phyloP scores from a whole-genome alignment of 2,113 vertebrate genomes.

The Colaptes auratus region DNA sequence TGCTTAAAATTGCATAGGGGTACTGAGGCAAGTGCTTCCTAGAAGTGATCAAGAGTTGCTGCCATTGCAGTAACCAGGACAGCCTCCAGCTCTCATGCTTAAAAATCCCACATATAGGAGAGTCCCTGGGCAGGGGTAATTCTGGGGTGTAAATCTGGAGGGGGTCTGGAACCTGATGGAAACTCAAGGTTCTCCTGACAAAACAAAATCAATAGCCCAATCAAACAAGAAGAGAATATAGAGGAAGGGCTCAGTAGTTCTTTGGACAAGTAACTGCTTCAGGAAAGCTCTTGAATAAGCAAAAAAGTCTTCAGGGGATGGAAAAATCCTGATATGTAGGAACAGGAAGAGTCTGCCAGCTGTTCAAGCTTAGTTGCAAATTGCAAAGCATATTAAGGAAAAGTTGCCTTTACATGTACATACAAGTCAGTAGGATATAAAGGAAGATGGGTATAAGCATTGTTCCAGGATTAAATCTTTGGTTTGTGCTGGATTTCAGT shows the following conservation, averaged over 20 bases:
- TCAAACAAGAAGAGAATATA: background rate
- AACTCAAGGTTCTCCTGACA: background rate
- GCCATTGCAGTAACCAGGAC: background rate
- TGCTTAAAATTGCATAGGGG: background rate
- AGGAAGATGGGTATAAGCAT: background rate
- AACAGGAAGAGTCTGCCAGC: background rate
- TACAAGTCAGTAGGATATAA: background rate
- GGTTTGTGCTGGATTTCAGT: background rate
- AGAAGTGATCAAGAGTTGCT: background rate
- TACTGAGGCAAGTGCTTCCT: background rate
- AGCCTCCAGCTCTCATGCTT: background rate
- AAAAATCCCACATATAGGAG: background rate
- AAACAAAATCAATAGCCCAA: background rate
- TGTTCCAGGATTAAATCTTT: background rate
- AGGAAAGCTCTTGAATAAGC: background rate
- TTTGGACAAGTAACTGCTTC: background rate
- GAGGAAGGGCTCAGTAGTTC: background rate
- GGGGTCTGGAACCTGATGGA: background rate
- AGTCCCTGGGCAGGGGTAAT: background rate
- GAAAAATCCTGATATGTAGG: background rate
- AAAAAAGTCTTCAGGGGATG: background rate
- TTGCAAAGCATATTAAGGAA: background rate
- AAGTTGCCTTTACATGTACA: background rate
- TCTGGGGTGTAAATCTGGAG: background rate
- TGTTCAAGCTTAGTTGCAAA: slow-evolving; percentile 8